Percentiles rank a stretch among this genome's conserved stretches.
These are phyloP conservation scores for Itoplectis maculator DNA, from an alignment of 2,888 invertebrate genomes.

Conservation along the genomic window DNA sequence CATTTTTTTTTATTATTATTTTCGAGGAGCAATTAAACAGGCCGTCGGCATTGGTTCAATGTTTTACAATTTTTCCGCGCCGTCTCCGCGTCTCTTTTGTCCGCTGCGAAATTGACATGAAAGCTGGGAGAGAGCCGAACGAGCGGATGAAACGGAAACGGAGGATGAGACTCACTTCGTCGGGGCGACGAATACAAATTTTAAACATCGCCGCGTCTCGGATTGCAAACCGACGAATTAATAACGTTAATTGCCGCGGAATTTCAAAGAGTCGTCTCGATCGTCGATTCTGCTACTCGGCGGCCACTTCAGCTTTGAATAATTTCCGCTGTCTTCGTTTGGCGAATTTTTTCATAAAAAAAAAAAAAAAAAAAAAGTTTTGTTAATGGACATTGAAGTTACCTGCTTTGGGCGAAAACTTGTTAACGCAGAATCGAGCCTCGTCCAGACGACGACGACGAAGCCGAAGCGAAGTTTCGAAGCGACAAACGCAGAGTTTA, in stretches of 20 bases:
- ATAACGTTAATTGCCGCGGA: conserved; percentile 56
- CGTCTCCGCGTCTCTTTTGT: conserved; percentile 47
- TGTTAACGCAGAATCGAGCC: not conserved
- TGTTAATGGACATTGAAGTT: not conserved
- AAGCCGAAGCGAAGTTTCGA: conserved; percentile 36
- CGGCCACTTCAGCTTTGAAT: conserved; percentile 2
- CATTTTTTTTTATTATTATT: no score
- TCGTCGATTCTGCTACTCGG: conserved; percentile 2
- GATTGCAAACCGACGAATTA: conserved; percentile 32
- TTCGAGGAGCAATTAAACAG: conserved; percentile 64
- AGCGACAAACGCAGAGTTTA: conserved; percentile 34
- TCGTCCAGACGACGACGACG: not conserved
- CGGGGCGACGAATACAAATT: conserved; percentile 44
- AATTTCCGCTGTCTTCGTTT: conserved; percentile 9
- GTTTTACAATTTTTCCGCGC: conserved; percentile 15
- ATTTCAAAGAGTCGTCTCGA: not conserved
- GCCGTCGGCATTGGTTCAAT: conserved; percentile 36
- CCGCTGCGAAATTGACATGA: conserved; percentile 51
- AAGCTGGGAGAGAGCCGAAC: conserved; percentile 33
- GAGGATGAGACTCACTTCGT: conserved; percentile 28
- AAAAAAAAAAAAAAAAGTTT: not conserved
- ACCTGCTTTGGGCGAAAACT: not conserved
- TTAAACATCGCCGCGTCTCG: conserved; percentile 6
- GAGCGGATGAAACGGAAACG: conserved; percentile 33
- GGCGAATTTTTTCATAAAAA: no score